Evolutionary conservation across 2,113 vertebrate species (phyloP).

Genomic region (Corythoichthys intestinalis): DNA sequence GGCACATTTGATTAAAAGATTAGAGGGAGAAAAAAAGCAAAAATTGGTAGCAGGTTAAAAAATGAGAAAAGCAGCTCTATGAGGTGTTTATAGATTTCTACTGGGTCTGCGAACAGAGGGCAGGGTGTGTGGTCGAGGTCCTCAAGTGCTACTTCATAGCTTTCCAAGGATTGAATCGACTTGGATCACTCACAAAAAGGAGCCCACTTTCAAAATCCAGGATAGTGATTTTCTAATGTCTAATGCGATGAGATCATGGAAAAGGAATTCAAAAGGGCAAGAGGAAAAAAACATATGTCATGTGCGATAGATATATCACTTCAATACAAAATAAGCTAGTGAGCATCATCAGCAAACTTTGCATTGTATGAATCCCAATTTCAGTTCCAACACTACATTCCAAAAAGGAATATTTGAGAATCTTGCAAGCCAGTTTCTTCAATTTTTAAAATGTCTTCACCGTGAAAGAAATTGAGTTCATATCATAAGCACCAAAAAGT

Average conservation of each 20-base stretch:
- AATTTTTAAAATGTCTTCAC: too few relatives aligned
- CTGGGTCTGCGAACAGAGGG: constrained; percentile 73
- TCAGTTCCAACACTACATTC: constrained; percentile 18
- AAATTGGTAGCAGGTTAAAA: constrained; percentile 71
- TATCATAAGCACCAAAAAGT: too few relatives aligned
- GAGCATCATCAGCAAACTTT: background rate
- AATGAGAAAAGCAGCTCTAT: constrained; percentile 75
- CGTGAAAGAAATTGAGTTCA: too few relatives aligned
- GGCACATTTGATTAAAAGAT: constrained; percentile 82
- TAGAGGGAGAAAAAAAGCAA: constrained; percentile 65
- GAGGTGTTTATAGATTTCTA: constrained; percentile 85
- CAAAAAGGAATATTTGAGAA: background rate
- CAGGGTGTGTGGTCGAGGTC: constrained; percentile 77
- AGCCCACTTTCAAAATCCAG: constrained; percentile 9
- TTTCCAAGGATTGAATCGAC: constrained; percentile 34
- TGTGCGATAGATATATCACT: background rate
- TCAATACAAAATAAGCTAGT: background rate
- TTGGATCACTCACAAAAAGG: constrained; percentile 18
- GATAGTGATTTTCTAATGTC: constrained; percentile 9
- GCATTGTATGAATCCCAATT: background rate
- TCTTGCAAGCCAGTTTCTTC: too few relatives aligned
- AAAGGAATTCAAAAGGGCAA: constrained; percentile 16
- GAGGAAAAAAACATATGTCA: background rate
- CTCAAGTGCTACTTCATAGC: constrained; percentile 86
- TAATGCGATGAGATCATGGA: constrained; percentile 27